phyloP scores from a whole-genome alignment of 2,888 invertebrate genomes.

The Lasioglossum zephyrum region DNA sequence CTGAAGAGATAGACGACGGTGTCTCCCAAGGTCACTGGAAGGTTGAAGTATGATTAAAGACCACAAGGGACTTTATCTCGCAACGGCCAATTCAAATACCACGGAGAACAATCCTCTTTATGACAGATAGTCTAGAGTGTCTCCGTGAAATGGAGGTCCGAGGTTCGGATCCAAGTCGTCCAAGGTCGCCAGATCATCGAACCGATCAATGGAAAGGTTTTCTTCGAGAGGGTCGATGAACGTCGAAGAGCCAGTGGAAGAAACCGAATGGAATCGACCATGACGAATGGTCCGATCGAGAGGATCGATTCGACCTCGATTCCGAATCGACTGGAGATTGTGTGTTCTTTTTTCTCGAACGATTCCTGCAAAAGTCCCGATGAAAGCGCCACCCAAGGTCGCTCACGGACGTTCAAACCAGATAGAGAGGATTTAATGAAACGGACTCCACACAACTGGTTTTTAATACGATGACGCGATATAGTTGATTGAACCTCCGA shows the following conservation, averaged over 20 bases:
- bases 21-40: background rate
- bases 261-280: background rate
- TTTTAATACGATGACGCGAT: slow-evolving; percentile 15
- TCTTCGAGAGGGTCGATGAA: background rate
- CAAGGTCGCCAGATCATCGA: background rate
- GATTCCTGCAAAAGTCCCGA: background rate
- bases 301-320: background rate
- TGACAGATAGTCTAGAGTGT: background rate
- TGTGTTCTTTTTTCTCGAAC: background rate
- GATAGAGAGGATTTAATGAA: slow-evolving; percentile 14
- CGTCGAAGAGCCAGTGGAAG: background rate
- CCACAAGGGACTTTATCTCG: no score
- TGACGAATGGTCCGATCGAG: background rate
- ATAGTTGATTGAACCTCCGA: slow-evolving; percentile 60
- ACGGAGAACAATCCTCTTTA: background rate
- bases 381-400: slow-evolving; percentile 14
- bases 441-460: slow-evolving; percentile 38
- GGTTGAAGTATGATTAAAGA: no score
- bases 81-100: background rate
- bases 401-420: background rate
- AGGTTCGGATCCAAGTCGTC: background rate
- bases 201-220: background rate
- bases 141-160: background rate
- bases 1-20: no score
- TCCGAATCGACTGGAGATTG: background rate